These are phyloP conservation scores for Sinodicranocentrus sp. DNA, from an alignment of 2,888 invertebrate genomes.

Conservation along the genomic window DNA sequence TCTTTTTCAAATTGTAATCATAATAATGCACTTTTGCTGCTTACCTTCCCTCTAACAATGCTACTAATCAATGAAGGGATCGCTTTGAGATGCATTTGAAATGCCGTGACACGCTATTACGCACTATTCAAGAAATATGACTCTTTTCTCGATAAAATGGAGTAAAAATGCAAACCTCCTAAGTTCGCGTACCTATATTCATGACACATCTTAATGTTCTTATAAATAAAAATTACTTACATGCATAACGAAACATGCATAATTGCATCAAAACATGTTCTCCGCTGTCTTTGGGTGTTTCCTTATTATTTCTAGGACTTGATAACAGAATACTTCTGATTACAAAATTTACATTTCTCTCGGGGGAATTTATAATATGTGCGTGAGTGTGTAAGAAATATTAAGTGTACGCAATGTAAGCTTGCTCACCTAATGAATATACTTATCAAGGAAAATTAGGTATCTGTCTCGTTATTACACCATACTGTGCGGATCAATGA, in stretches of 20 bases:
- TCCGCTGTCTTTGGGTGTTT: constrained; percentile 53
- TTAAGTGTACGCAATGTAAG: constrained; percentile 14
- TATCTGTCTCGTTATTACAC: too few relatives aligned
- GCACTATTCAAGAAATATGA: too few relatives aligned
- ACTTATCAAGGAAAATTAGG: too few relatives aligned
- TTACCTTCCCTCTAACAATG: not conserved
- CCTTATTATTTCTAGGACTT: constrained; percentile 55
- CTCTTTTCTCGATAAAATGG: too few relatives aligned
- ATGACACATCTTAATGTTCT: too few relatives aligned
- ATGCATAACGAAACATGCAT: constrained; percentile 3
- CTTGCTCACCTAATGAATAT: not conserved
- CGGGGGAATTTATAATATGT: not conserved
- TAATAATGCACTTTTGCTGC: constrained; percentile 11
- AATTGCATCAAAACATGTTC: constrained; percentile 47
- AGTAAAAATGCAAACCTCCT: too few relatives aligned
- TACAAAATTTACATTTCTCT: constrained; percentile 38
- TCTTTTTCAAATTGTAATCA: not conserved
- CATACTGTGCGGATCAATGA: too few relatives aligned
- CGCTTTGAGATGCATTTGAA: too few relatives aligned
- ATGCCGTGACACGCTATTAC: too few relatives aligned
- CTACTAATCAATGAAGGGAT: too few relatives aligned
- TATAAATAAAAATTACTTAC: constrained; percentile 24
- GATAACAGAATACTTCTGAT: constrained; percentile 24
- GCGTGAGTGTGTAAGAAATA: not conserved
- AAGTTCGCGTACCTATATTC: too few relatives aligned